Percentiles rank a stretch among this genome's conserved stretches.
These are phyloP conservation scores for Nemurella pictetii DNA, from an alignment of 2,888 invertebrate species.

Conservation along the genomic window DNA sequence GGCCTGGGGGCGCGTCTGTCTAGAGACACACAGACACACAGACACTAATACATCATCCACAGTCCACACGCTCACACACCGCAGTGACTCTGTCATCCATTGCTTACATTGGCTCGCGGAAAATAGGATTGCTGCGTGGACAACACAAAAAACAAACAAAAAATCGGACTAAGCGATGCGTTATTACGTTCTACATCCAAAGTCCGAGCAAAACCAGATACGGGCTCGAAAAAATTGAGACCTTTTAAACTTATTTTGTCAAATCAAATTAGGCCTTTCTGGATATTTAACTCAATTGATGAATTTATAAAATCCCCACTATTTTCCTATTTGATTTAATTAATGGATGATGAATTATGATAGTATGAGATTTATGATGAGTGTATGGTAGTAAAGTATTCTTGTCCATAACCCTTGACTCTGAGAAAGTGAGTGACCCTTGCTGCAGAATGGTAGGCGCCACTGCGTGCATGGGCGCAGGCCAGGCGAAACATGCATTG, in stretches of 20 bases:
- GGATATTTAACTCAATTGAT: not conserved
- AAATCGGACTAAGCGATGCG: not conserved
- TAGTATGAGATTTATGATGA: not conserved
- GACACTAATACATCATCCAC: too few species aligned
- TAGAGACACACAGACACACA: too few species aligned
- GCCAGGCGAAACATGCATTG: not conserved
- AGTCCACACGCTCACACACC: not conserved
- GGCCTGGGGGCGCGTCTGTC: too few species aligned
- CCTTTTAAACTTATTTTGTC: not conserved
- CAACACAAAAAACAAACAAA: not conserved
- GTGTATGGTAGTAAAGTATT: not conserved
- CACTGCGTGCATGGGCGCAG: not conserved
- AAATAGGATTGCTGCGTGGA: too few species aligned
- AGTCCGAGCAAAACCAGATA: not conserved
- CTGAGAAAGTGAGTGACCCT: not conserved
- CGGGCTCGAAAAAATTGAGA: not conserved
- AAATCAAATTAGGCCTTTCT: conserved; percentile 4
- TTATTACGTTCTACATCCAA: not conserved
- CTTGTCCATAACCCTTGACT: not conserved
- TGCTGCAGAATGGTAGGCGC: not conserved
- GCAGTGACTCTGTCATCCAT: too few species aligned
- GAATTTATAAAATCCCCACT: not conserved
- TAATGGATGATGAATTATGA: not conserved
- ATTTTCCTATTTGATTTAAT: not conserved
- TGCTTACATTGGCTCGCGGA: too few species aligned